A percentile compares a stretch with the other conserved stretches of the same genome.
Conservation (phyloP, 2,113 vertebrate species). For the Hemiprocne comata region DNA sequence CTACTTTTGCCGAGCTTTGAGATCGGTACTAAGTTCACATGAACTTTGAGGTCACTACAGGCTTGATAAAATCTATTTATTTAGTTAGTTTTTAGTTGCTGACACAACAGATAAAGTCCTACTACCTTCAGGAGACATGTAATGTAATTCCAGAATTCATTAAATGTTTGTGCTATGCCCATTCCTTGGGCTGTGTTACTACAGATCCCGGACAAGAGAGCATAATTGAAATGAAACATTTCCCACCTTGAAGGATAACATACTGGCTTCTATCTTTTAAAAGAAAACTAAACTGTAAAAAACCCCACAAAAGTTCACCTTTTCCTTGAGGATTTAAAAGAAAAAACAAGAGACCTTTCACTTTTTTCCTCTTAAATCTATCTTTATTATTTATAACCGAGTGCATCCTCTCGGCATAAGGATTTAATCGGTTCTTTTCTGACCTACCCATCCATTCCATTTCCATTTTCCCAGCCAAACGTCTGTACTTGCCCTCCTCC, state of each 20-base stretch:
- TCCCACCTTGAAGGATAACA: not conserved
- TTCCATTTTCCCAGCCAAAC: slow-evolving; percentile 17
- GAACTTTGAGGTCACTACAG: not conserved
- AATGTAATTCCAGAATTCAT: slow-evolving; percentile 18
- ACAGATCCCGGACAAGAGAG: not conserved
- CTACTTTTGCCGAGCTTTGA: not conserved
- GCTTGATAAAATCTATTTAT: not conserved
- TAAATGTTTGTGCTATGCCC: slow-evolving; percentile 1
- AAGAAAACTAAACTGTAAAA: not conserved
- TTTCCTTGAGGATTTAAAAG: not conserved
- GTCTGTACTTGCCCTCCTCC: slow-evolving; percentile 9
- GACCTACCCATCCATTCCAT: not conserved
- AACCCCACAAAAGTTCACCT: not conserved
- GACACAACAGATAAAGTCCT: not conserved
- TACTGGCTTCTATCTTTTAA: not conserved
- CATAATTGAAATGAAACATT: not conserved
- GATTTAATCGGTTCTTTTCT: not conserved
- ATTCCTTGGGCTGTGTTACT: not conserved
- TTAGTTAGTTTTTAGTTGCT: not conserved
- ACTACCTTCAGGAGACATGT: not conserved
- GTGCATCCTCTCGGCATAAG: not conserved
- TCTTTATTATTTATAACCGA: not conserved
- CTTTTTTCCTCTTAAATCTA: not conserved
- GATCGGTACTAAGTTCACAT: not conserved
- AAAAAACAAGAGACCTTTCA: not conserved